phyloP scores from a whole-genome alignment of 2,888 invertebrate species.

The Tipula lateralis region DNA sequence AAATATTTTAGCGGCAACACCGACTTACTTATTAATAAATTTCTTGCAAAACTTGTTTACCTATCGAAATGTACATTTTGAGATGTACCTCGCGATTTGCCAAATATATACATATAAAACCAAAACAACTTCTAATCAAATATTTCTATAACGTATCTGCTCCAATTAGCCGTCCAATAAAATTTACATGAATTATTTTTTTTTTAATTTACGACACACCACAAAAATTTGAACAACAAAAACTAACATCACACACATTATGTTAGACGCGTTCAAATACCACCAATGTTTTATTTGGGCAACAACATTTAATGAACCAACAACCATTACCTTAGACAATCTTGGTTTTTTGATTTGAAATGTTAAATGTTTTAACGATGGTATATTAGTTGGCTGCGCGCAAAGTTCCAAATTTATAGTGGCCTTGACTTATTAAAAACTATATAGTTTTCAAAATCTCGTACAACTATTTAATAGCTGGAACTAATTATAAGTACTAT shows the following conservation, averaged over 20 bases:
- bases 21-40: neutral
- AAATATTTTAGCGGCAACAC: neutral
- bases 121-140: neutral
- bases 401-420: neutral
- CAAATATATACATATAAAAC: neutral
- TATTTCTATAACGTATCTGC: neutral
- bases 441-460: neutral
- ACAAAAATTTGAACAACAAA: neutral
- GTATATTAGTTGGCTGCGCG: neutral
- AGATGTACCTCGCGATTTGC: neutral
- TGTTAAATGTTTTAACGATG: neutral
- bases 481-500: neutral
- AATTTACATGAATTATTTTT: neutral
- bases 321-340: neutral
- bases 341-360: neutral
- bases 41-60: neutral
- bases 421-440: neutral
- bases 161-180: neutral
- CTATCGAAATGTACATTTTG: neutral
- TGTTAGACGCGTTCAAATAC: neutral
- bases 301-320: neutral
- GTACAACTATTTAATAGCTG: neutral
- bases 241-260: neutral
- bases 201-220: neutral
- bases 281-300: neutral